phyloP scores from a whole-genome alignment of 2,113 vertebrate species.

The Myodes glareolus region DNA sequence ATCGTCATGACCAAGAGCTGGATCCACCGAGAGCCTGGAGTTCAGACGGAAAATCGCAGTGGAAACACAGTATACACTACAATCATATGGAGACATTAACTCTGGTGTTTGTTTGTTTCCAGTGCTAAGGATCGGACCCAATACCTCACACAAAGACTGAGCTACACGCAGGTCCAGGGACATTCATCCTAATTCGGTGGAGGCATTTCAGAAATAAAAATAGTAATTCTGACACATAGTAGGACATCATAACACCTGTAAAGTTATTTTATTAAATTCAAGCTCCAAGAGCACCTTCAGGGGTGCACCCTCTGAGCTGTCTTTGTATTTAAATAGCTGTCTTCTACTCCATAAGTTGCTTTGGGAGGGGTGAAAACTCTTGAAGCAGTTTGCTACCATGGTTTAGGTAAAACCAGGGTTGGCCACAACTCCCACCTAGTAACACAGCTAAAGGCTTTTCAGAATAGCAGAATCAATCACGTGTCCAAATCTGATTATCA shows the following conservation, averaged over 20 bases:
- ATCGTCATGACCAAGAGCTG: neutral
- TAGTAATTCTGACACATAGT: neutral
- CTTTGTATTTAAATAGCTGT: neutral
- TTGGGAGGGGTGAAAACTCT: neutral
- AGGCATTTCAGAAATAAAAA: neutral
- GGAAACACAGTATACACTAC: neutral
- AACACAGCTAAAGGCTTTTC: neutral
- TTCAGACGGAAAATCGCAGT: neutral
- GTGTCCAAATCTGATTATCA: neutral
- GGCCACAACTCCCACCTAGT: neutral
- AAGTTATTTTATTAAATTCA: neutral
- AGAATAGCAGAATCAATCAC: neutral
- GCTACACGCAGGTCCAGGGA: neutral
- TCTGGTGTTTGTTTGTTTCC: neutral
- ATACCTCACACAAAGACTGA: neutral
- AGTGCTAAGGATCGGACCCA: neutral
- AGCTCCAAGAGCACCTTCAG: neutral
- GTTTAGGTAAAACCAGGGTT: constrained; percentile 3
- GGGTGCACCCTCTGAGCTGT: fast-evolving
- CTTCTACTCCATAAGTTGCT: neutral
- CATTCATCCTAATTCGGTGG: neutral
- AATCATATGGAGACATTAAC: neutral
- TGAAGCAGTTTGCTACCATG: neutral
- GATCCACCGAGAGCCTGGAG: neutral
- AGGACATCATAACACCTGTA: neutral